Evolutionary conservation across 2,888 invertebrate genomes (phyloP).

Genomic region (Noctua janthe): DNA sequence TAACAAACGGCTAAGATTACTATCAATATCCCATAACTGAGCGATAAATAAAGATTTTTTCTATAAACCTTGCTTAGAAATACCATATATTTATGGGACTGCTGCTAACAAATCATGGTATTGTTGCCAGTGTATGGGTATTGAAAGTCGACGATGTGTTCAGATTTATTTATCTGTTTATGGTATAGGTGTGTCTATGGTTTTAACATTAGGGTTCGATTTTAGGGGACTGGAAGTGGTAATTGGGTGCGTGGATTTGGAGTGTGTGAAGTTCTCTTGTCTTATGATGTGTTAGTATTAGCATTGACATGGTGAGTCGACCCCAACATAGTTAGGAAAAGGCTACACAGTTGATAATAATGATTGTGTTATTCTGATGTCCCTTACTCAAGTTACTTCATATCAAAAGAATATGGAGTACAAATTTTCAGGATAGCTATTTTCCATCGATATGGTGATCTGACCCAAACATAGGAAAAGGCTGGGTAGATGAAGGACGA

Average conservation of each 20-base stretch:
- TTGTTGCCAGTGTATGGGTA: constrained; percentile 76
- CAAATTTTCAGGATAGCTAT: too few species aligned
- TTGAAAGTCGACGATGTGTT: constrained; percentile 82
- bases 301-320: neutral
- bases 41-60: constrained; percentile 83
- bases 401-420: too few species aligned
- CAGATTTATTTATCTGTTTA: constrained; percentile 80
- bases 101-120: constrained; percentile 85
- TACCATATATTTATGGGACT: constrained; percentile 80
- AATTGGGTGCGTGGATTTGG: constrained; percentile 22
- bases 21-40: constrained; percentile 74
- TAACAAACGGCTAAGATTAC: constrained; percentile 73
- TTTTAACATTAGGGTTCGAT: constrained; percentile 44
- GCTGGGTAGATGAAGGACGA: neutral
- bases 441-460: neutral
- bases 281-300: neutral
- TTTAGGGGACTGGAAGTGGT: constrained; percentile 59
- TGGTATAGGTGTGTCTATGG: constrained; percentile 29
- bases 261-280: neutral
- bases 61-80: constrained; percentile 71
- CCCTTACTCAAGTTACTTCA: too few species aligned
- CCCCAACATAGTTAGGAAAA: neutral
- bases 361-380: too few species aligned
- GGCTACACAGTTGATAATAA: neutral
- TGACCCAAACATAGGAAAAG: neutral